Conservation (phyloP, 2,888 invertebrate genomes). For the Agrotis puta region DNA sequence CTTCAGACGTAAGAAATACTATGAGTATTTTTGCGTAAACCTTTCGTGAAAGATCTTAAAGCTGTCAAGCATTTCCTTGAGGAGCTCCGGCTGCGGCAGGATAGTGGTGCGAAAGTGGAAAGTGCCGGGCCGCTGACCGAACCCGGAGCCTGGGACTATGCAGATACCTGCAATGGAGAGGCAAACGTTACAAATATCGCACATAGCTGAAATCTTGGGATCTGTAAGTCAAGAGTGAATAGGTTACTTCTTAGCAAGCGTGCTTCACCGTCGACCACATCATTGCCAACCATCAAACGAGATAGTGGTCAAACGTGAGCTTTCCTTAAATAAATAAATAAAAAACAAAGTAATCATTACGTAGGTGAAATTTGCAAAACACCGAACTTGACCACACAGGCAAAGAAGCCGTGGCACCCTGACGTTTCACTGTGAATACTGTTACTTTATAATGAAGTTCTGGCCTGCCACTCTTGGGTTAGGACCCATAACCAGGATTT, state of each 20-base stretch:
- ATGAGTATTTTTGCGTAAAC: neutral
- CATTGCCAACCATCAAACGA: no score
- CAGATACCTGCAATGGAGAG: neutral
- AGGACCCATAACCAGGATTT: neutral
- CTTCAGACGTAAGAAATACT: neutral
- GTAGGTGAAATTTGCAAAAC: neutral
- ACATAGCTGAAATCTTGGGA: no score
- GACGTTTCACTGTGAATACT: no score
- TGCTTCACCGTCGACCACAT: no score
- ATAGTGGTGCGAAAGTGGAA: slow-evolving; percentile 86
- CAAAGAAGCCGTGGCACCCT: neutral
- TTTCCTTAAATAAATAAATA: no score
- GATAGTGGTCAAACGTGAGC: no score
- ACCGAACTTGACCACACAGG: neutral
- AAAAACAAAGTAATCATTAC: neutral
- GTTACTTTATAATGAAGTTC: no score
- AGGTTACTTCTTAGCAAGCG: no score
- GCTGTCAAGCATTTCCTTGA: neutral
- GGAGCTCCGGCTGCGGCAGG: no score
- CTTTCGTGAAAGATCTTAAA: neutral
- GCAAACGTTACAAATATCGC: neutral
- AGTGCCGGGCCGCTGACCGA: slow-evolving; percentile 98
- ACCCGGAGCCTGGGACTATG: slow-evolving; percentile 98
- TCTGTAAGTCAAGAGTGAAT: no score
- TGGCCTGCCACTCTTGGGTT: no score